A percentile compares a stretch with the other conserved stretches of the same genome.
These are phyloP conservation scores for Stegostoma tigrinum DNA, from an alignment of 2,113 vertebrate genomes.

Conservation along the genomic window DNA sequence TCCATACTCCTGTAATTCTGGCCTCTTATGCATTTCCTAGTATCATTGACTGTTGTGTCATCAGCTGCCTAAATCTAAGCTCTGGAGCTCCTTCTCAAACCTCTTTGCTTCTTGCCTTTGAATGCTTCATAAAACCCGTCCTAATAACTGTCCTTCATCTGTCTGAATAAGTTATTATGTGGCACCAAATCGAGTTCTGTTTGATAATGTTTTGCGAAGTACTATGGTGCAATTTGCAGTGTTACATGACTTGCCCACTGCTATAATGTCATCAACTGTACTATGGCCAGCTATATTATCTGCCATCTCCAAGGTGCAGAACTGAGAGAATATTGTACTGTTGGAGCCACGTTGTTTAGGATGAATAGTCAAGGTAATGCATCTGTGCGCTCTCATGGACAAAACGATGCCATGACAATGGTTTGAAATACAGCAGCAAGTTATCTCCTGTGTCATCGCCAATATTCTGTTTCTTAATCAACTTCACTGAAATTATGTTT, in stretches of 20 bases:
- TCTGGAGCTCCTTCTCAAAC: neutral
- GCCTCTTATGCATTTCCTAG: neutral
- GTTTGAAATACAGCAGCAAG: neutral
- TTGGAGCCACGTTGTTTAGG: neutral
- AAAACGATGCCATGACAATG: neutral
- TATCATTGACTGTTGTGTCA: neutral
- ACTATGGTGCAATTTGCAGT: neutral
- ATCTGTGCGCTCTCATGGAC: neutral
- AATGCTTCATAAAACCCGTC: neutral
- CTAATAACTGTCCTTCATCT: neutral
- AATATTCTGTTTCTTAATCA: neutral
- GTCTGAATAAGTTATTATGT: neutral
- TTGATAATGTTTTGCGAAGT: neutral
- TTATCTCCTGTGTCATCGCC: neutral
- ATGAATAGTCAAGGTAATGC: neutral
- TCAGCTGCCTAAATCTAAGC: neutral
- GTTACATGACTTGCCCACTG: neutral
- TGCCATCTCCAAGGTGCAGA: neutral
- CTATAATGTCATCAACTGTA: no score
- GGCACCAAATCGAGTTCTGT: neutral
- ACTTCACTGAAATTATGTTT: neutral
- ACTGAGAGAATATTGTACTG: neutral
- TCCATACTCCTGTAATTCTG: neutral
- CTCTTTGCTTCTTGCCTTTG: neutral
- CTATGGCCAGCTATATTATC: no score